Evolutionary conservation across 2,113 vertebrate genomes (phyloP).

Genomic region (Takifugu flavidus): DNA sequence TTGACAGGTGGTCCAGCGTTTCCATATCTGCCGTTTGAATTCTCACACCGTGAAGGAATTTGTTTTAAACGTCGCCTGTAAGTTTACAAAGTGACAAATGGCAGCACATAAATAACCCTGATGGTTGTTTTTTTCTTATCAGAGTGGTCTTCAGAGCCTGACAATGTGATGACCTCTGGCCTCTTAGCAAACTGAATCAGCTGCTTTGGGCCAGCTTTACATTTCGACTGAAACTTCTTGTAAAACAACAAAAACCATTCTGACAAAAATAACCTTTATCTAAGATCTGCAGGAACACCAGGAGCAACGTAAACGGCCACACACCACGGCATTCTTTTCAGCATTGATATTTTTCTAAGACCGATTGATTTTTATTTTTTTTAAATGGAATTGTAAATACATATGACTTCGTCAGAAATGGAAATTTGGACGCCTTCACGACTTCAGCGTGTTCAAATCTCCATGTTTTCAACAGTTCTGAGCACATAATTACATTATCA

Average conservation of each 20-base stretch:
- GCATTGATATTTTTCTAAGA: not conserved
- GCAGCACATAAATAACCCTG: no score
- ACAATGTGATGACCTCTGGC: no score
- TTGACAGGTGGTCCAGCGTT: not conserved
- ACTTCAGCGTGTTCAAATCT: not conserved
- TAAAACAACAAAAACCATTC: no score
- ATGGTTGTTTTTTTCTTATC: no score
- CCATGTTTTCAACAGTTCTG: no score
- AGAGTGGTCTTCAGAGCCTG: no score
- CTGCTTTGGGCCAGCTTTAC: no score
- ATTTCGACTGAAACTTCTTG: no score
- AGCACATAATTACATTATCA: no score
- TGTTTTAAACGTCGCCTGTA: constrained; percentile 1
- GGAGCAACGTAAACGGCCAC: not conserved
- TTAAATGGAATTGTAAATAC: not conserved
- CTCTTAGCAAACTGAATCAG: no score
- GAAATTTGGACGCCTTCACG: not conserved
- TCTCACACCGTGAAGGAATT: not conserved
- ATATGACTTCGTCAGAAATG: not conserved
- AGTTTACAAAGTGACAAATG: constrained; percentile 7
- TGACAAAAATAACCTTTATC: no score
- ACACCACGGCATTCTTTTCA: not conserved
- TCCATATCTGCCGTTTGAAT: not conserved
- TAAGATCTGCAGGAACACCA: not conserved
- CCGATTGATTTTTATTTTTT: not conserved